Conservation (phyloP, 2,888 invertebrate genomes). For the Hoplodrina blanda region DNA sequence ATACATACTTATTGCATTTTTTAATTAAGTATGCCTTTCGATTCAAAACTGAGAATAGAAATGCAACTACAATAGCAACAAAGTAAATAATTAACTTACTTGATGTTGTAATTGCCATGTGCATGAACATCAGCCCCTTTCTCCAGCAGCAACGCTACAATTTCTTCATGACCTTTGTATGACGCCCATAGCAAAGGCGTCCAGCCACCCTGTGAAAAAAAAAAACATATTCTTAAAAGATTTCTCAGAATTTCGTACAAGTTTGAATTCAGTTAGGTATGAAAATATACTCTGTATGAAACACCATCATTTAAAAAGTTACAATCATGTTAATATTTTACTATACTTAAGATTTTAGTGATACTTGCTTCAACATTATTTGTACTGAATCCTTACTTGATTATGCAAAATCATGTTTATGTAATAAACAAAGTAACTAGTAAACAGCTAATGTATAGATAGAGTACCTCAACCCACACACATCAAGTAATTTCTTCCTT, state of each 20-base stretch:
- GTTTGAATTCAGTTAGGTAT: neutral
- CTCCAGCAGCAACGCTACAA: slow-evolving; percentile 94
- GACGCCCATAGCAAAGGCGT: slow-evolving; percentile 99
- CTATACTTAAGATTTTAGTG: neutral
- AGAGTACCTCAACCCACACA: neutral
- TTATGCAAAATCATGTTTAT: neutral
- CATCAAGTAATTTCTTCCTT: slow-evolving; percentile 35
- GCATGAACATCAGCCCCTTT: slow-evolving; percentile 98
- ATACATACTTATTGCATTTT: neutral
- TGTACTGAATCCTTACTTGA: neutral
- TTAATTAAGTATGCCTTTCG: neutral
- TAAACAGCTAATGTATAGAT: neutral
- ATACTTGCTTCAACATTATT: neutral
- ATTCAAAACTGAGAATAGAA: too few relatives aligned
- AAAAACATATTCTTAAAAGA: neutral
- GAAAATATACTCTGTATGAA: neutral
- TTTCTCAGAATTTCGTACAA: neutral
- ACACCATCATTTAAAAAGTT: neutral
- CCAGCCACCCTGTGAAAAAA: slow-evolving; percentile 96
- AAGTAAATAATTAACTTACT: slow-evolving; percentile 62
- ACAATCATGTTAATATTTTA: neutral
- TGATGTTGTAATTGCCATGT: slow-evolving; percentile 98
- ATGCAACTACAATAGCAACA: neutral
- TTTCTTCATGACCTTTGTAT: slow-evolving; percentile 96
- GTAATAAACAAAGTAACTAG: neutral